Base-by-base conservation (phyloP, 2,797 vertebrate species). In the Hephaestus fuliginosus region DNA sequence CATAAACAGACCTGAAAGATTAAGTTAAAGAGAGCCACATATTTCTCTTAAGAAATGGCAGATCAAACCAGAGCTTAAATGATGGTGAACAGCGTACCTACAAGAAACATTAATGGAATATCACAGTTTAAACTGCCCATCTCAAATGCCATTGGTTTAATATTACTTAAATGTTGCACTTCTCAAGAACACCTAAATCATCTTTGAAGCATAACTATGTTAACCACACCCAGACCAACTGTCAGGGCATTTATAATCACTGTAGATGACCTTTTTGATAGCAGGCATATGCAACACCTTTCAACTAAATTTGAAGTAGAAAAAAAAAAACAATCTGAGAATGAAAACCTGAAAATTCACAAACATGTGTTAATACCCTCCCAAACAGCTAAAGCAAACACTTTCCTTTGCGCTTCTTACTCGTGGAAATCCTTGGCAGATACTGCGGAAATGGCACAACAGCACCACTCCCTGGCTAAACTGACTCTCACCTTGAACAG, bases 371-470 rank as follows among this genome's bases (percentile, higher is more conserved):
- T 9, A 9, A 28, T 41, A 48, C 48, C 6, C 43, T 57, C 18
- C 28, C 43, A 11, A 63, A 55, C 39, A 46, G 39, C 20, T 22
- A 25, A 56, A 63, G 4, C n/a, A n/a, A 70, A 55, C n/a, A 36
- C 28, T 7, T 70, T 53, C 28, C n/a, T 46, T 20, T 18, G 46
- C 17, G 18, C 8, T 49, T 20, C 51, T 57, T 49, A 44, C 12
- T 62, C 12, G 6, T 22, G 12, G 13, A 63, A 62, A 44, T 44
- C 15, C 10, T 18, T 25, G 14, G 1, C 57, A 25, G 49, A 7
- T 20, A 12, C 13, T 22, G 67, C 10, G 10, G 51, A 78, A 66
- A 65, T 43, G 39, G 46, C 56, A 68, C 36, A 53, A 61, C 10
- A 63, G 33, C 55, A 57, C 3, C 7, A 25, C 52, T 53, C 52